phyloP scores from a whole-genome alignment of 2,113 vertebrate genomes.

The Octodon degus region DNA sequence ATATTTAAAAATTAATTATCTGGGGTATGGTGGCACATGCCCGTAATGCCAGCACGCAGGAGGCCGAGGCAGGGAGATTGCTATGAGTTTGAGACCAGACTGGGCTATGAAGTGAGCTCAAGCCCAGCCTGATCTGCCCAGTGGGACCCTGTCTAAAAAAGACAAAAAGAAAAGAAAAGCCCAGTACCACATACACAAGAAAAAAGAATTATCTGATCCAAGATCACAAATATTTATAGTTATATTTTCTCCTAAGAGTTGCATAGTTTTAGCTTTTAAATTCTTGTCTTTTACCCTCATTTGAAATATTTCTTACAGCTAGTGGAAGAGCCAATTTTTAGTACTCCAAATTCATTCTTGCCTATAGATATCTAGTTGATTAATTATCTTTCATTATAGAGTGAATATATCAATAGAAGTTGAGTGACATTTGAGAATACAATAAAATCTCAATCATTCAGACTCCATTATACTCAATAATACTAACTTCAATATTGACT shows the following conservation, averaged over 20 bases:
- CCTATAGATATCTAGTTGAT: background rate
- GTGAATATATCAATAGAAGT: background rate
- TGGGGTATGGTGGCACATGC: background rate
- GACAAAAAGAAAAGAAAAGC: too few relatives aligned
- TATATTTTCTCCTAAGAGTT: background rate
- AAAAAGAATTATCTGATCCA: background rate
- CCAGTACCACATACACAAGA: too few relatives aligned
- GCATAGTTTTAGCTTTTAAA: background rate
- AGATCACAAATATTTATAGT: background rate
- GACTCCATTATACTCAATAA: background rate
- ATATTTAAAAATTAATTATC: background rate
- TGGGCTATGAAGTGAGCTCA: too few relatives aligned
- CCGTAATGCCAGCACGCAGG: too few relatives aligned
- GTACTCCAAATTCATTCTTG: background rate
- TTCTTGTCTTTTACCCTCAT: background rate
- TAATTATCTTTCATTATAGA: conserved; percentile 1
- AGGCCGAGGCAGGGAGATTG: too few relatives aligned
- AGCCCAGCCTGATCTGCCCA: too few relatives aligned
- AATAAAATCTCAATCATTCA: conserved; percentile 41
- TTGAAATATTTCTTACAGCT: conserved; percentile 14
- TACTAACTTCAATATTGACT: conserved; percentile 34
- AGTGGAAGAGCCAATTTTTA: background rate
- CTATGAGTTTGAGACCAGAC: too few relatives aligned
- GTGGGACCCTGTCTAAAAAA: too few relatives aligned
- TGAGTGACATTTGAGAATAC: background rate